Evolutionary conservation across 2,888 invertebrate genomes (phyloP).

Genomic region (Cataglyphis cursor): DNA sequence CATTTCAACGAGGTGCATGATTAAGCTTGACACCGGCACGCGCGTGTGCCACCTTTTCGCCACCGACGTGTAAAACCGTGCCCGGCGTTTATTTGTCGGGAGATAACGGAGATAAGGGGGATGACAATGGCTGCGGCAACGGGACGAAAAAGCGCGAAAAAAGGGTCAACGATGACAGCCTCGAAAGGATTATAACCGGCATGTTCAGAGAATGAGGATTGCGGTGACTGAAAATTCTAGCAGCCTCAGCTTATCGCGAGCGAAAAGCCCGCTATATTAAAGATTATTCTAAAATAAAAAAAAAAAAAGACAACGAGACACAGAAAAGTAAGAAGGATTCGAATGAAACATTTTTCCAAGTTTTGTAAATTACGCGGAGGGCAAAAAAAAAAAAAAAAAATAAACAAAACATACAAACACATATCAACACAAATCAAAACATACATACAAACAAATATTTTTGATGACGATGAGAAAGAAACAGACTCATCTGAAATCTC

Average conservation of each 20-base stretch:
- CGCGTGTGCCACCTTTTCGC: conserved; percentile 19
- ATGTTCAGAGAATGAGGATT: conserved; percentile 20
- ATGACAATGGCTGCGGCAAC: conserved; percentile 77
- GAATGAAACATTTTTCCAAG: background rate
- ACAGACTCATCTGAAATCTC: background rate
- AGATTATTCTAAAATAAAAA: conserved; percentile 45
- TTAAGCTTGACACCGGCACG: conserved; percentile 58
- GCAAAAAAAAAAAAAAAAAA: too few species aligned
- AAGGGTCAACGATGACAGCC: conserved; percentile 61
- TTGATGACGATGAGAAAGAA: background rate
- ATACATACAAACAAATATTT: background rate
- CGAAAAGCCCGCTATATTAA: conserved; percentile 14
- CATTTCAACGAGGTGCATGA: conserved; percentile 46
- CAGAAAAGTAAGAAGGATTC: conserved; percentile 32
- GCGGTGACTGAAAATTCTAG: conserved; percentile 26
- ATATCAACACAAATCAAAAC: too few species aligned
- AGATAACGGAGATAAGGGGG: conserved; percentile 75
- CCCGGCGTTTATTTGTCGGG: conserved; percentile 76
- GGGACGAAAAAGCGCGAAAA: conserved; percentile 73
- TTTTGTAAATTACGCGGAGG: background rate
- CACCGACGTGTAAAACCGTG: conserved; percentile 39
- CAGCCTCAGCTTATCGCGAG: background rate
- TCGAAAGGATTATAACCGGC: conserved; percentile 34
- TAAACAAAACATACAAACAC: too few species aligned
- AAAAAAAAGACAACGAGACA: conserved; percentile 14